These are phyloP conservation scores for Chydorus sphaericus DNA, from an alignment of 2,888 invertebrate genomes.

Conservation along the genomic window DNA sequence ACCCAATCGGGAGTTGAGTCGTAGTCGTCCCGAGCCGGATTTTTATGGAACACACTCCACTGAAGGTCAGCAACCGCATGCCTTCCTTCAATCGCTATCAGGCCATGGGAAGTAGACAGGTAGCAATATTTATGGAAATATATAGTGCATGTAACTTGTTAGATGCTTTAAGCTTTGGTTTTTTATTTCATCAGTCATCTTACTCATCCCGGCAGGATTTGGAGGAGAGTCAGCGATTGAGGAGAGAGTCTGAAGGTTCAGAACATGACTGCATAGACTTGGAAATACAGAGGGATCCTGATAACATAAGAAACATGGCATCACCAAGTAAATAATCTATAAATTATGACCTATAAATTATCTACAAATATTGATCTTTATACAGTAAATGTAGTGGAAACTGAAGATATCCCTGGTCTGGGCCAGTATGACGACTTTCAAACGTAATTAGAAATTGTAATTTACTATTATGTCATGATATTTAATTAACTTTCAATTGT, in stretches of 20 bases:
- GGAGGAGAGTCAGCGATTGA: conserved; percentile 6
- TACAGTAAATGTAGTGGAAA: conserved; percentile 35
- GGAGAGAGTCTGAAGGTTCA: conserved; percentile 8
- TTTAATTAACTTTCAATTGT: too few relatives aligned
- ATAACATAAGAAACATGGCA: neutral
- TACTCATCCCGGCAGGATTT: conserved; percentile 10
- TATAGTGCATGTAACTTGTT: neutral
- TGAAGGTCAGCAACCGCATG: conserved; percentile 9
- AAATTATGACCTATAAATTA: neutral
- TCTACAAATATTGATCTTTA: neutral
- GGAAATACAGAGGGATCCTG: neutral
- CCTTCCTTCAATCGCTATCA: conserved; percentile 11
- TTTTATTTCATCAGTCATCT: too few relatives aligned
- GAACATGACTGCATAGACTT: conserved; percentile 7
- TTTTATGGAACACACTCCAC: conserved; percentile 10
- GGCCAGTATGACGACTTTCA: conserved; percentile 99
- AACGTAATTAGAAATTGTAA: too few relatives aligned
- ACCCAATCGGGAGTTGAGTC: too few relatives aligned
- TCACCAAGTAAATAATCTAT: neutral
- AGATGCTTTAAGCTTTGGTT: neutral
- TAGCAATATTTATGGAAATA: neutral
- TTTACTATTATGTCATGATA: neutral
- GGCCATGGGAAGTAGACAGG: conserved; percentile 6
- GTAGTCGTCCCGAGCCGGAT: too few relatives aligned
- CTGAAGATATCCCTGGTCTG: conserved; percentile 73